phyloP scores from a whole-genome alignment of 2,113 vertebrate species.

The Epinephelus lanceolatus region DNA sequence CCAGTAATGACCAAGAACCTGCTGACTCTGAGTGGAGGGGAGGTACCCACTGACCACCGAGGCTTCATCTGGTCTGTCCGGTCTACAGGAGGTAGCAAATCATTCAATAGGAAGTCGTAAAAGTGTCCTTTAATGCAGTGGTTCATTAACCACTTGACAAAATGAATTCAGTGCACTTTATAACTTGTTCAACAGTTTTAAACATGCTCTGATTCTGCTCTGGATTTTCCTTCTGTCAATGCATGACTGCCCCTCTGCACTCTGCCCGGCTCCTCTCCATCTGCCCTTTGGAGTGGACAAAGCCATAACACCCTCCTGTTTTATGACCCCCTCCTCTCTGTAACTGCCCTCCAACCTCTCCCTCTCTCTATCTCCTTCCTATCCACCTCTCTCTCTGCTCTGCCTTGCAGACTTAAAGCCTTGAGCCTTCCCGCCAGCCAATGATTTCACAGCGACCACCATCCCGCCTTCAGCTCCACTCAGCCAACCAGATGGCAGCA shows the following conservation, averaged over 20 bases:
- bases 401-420: conserved; percentile 60
- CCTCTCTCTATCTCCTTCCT: background rate
- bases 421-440: conserved; percentile 49
- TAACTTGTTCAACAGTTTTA: conserved; percentile 14
- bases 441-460: conserved; percentile 56
- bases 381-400: conserved; percentile 9
- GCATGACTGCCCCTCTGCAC: conserved; percentile 44
- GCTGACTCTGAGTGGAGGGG: conserved; percentile 3
- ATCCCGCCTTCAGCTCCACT: conserved; percentile 50
- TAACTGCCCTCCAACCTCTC: background rate
- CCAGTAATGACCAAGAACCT: background rate
- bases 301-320: conserved; percentile 18
- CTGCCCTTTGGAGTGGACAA: conserved; percentile 64
- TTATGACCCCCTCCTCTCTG: background rate
- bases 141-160: background rate
- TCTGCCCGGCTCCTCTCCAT: conserved; percentile 45
- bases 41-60: background rate
- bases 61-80: background rate
- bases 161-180: background rate
- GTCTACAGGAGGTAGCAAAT: background rate
- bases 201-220: background rate
- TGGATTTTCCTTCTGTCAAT: conserved; percentile 3
- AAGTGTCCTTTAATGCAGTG: too few relatives aligned
- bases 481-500: conserved; percentile 80
- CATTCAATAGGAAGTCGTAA: background rate